Percentiles rank a stretch among this genome's conserved stretches.
These are phyloP conservation scores for Calypte anna DNA, from an alignment of 2,113 vertebrate genomes.

Conservation along the genomic window DNA sequence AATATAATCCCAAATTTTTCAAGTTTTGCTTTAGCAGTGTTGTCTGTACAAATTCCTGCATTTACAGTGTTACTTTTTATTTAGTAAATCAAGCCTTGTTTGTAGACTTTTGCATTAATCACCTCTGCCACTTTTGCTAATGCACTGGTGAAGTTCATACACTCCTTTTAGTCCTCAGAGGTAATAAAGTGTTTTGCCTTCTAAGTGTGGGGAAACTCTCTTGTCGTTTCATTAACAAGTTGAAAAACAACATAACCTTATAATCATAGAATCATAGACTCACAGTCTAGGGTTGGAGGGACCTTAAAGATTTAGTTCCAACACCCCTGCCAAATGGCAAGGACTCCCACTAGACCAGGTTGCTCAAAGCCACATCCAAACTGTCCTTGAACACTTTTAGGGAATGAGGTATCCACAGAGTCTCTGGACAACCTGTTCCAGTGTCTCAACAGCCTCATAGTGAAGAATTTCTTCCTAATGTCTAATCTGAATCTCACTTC, in stretches of 20 bases:
- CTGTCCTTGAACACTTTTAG: too few relatives aligned
- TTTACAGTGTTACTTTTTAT: background rate
- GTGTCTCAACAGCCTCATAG: too few relatives aligned
- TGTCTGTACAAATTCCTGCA: background rate
- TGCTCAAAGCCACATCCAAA: too few relatives aligned
- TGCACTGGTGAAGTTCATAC: background rate
- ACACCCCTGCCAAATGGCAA: too few relatives aligned
- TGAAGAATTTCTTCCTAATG: too few relatives aligned
- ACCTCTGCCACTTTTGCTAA: background rate
- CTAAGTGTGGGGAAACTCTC: background rate
- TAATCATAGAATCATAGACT: background rate
- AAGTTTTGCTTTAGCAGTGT: background rate
- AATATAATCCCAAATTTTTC: background rate
- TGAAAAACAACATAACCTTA: background rate
- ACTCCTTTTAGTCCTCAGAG: background rate
- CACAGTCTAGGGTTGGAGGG: too few relatives aligned
- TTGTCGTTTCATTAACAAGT: background rate
- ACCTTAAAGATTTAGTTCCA: too few relatives aligned
- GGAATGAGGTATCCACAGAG: too few relatives aligned
- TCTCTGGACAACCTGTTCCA: too few relatives aligned
- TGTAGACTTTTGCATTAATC: background rate
- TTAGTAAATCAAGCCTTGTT: background rate
- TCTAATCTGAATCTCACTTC: too few relatives aligned
- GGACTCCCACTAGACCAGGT: too few relatives aligned
- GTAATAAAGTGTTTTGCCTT: background rate